A percentile compares a stretch with the other conserved stretches of the same genome.
Conservation (phyloP, 2,797 vertebrate genomes). For the Glyptemys insculpta region DNA sequence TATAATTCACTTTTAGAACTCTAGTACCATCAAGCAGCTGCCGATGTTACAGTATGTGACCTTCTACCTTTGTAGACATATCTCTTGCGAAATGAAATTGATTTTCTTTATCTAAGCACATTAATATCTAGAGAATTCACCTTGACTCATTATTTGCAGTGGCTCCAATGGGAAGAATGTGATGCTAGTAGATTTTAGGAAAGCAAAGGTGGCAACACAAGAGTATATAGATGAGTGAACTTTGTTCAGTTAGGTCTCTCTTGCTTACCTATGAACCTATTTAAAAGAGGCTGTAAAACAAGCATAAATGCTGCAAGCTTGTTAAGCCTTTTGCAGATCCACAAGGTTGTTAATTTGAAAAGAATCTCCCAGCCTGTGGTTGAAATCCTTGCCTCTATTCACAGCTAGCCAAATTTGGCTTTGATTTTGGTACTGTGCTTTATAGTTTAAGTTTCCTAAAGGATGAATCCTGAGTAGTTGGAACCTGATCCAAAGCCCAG, state of each 20-base stretch:
- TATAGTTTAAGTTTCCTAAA: neutral
- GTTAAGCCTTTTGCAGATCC: neutral
- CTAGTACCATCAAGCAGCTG: neutral
- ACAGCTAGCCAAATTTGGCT: neutral
- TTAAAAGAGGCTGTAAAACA: neutral
- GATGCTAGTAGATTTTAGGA: conserved; percentile 15
- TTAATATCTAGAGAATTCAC: neutral
- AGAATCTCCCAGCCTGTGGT: neutral
- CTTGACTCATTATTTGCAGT: conserved; percentile 46
- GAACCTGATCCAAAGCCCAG: neutral
- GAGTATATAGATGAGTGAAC: neutral
- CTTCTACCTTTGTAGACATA: conserved; percentile 2
- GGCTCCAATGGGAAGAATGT: conserved; percentile 7
- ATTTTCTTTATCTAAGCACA: neutral
- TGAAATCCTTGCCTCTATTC: neutral
- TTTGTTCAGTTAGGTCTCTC: neutral
- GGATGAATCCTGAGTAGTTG: neutral
- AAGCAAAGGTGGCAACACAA: neutral
- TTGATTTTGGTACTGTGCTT: neutral
- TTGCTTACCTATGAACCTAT: neutral
- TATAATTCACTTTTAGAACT: conserved; percentile 41
- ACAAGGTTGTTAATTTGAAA: conserved; percentile 13
- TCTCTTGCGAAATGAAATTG: conserved; percentile 32
- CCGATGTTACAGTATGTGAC: neutral
- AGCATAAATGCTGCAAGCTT: neutral